Percentiles rank a stretch among this genome's conserved stretches.
Evolutionary conservation across 37 sponge, comb jelly and placozoan species (phyloP).

Genomic region (Beroe forskalii): DNA sequence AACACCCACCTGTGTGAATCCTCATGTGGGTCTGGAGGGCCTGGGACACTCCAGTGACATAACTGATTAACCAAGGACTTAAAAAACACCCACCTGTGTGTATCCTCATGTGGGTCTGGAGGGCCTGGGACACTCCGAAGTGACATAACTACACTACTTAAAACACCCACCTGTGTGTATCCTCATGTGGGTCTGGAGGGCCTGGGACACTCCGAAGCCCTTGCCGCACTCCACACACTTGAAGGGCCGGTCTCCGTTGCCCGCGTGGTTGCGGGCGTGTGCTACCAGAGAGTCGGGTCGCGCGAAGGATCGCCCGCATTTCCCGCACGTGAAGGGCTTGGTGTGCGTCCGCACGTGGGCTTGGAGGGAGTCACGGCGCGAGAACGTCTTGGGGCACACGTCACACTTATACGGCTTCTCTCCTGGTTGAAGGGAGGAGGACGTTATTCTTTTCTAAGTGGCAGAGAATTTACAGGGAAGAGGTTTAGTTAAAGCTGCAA

Average conservation of each 20-base stretch:
- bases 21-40: conserved; percentile 24
- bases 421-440: too few species aligned
- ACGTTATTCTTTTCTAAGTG: too few species aligned
- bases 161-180: conserved; percentile 46
- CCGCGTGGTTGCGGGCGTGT: conserved; percentile 59
- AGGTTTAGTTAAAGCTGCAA: too few species aligned
- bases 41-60: conserved; percentile 50
- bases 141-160: conserved; percentile 22
- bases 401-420: conserved; percentile 51
- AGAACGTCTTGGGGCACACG: conserved; percentile 19
- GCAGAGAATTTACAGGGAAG: too few species aligned
- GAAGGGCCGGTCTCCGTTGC: conserved; percentile 37
- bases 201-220: conserved; percentile 57
- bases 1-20: conserved; percentile 1
- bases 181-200: conserved; percentile 65
- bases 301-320: conserved; percentile 48
- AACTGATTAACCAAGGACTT: too few species aligned
- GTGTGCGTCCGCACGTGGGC: conserved; percentile 60
- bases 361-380: conserved; percentile 52
- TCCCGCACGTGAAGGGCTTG: conserved; percentile 57
- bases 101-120: conserved; percentile 27
- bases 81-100: too few species aligned
- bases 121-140: conserved; percentile 41
- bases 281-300: conserved; percentile 62
- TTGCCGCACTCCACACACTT: conserved; percentile 63